Base-by-base conservation (phyloP, 2,888 invertebrate genomes). In the Theretra japonica region DNA sequence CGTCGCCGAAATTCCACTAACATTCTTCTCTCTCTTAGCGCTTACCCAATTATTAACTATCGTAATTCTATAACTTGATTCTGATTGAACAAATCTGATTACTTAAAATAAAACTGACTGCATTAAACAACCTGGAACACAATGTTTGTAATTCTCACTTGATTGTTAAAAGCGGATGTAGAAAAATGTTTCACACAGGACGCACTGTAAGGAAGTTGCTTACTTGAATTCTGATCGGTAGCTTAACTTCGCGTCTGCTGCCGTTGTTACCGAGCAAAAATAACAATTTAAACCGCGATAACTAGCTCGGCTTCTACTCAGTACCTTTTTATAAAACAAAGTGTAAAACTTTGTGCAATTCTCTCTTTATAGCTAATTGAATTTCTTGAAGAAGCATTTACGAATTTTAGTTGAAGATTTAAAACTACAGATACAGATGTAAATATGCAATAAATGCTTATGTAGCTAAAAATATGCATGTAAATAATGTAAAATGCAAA, bases 131-230 rank as follows among this genome's bases (percentile, higher is more conserved):
- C 53, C 5, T 53, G 19, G 2, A 41, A 11, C 11, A 11, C 3
- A 41, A 41, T 41, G 41, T 15, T 41, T 41, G 41, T 41, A 41
- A 15, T 41, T 53, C 53, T 1, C 19, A 53, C n/a, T 53, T 53
- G 53, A 53, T 53, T 53, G 53, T 53, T 19, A 53, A n/a, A 53
- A 53, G 19, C 53, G 53, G 53, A 53, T n/a, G 53, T 53, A 53
- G 19, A 53, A 53, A 53, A 53, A n/a, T 53, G 17, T 53, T 17
- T 53, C n/a, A n/a, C n/a, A 53, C 53, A 53, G 53, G 53, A 53
- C 53, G 53, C 53, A 53, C 5, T 53, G 53, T 53, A 53, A 53
- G 53, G 53, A 53, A 53, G 53, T 28, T 59, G 25, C 28, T 59
- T 28, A 28, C 28, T 28, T 19, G 53, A 59, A 28, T 59, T 59